Percentiles rank a stretch among this genome's conserved stretches.
phyloP scores from a whole-genome alignment of 2,113 vertebrate genomes.

The Centrocercus urophasianus region DNA sequence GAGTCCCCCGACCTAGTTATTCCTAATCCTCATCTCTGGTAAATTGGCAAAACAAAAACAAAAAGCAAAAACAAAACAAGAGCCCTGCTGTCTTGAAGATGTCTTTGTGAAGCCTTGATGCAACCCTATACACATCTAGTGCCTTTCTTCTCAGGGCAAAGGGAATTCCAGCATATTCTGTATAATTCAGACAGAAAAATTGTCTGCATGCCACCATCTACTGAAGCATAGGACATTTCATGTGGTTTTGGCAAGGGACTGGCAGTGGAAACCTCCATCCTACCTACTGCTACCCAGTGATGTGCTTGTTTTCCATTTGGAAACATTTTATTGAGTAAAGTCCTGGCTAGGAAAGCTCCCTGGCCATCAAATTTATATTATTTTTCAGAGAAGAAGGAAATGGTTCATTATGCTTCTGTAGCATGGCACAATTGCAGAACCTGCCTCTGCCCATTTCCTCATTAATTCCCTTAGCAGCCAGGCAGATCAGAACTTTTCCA shows the following conservation, averaged over 20 bases:
- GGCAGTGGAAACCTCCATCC: conserved; percentile 25
- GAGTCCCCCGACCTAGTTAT: conserved; percentile 15
- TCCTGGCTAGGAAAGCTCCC: conserved; percentile 31
- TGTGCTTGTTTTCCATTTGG: conserved; percentile 52
- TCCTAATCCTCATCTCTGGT: conserved; percentile 1
- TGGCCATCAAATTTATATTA: conserved; percentile 42
- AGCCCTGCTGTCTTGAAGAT: neutral
- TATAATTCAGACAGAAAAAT: neutral
- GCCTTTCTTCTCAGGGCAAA: neutral
- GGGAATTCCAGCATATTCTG: neutral
- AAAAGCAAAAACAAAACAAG: neutral
- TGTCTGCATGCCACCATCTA: neutral
- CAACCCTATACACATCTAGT: neutral
- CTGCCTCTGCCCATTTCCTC: conserved; percentile 15
- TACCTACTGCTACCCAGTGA: conserved; percentile 46
- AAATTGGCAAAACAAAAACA: neutral
- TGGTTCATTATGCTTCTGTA: conserved; percentile 29
- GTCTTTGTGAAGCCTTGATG: neutral
- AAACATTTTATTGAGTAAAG: conserved; percentile 46
- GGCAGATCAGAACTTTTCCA: neutral
- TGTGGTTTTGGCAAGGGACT: conserved; percentile 29
- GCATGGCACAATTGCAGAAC: conserved; percentile 7
- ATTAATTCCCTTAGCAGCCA: neutral
- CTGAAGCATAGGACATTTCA: conserved; percentile 30
- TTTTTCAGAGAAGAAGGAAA: conserved; percentile 47